These are phyloP conservation scores for Microcebus tavaratra DNA, from an alignment of 2,113 vertebrate species.

Conservation along the genomic window DNA sequence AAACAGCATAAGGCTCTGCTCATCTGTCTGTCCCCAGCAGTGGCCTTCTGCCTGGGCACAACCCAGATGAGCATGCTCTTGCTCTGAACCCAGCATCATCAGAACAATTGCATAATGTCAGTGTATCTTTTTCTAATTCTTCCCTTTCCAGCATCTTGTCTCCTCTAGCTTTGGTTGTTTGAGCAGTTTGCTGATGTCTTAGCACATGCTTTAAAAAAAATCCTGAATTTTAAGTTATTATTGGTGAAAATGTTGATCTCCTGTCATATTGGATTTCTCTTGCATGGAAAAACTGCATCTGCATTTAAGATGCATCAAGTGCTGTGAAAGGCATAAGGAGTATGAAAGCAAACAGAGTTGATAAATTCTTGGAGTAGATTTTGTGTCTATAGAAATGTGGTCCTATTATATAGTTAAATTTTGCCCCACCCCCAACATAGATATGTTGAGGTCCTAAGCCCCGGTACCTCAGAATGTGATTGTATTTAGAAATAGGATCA, in stretches of 20 bases:
- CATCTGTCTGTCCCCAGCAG: background rate
- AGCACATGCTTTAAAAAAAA: background rate
- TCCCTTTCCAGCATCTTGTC: background rate
- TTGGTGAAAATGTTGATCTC: background rate
- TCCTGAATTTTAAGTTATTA: background rate
- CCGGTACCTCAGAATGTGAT: background rate
- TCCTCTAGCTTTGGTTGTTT: background rate
- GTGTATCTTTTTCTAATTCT: background rate
- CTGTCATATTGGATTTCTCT: background rate
- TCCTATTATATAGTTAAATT: background rate
- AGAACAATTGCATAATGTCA: background rate
- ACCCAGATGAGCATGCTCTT: background rate
- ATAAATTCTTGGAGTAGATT: slow-evolving; percentile 1
- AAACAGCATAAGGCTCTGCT: background rate
- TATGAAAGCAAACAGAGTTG: background rate
- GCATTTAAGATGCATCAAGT: background rate
- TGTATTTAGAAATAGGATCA: background rate
- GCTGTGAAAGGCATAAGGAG: background rate
- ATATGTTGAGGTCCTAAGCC: background rate
- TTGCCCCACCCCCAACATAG: background rate
- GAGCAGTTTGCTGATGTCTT: background rate
- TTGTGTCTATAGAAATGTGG: background rate
- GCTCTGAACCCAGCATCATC: background rate
- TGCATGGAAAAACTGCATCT: background rate
- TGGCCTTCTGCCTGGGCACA: background rate